Evolutionary conservation across 2,888 invertebrate species (phyloP).

Genomic region (Trachelus iudaicus): DNA sequence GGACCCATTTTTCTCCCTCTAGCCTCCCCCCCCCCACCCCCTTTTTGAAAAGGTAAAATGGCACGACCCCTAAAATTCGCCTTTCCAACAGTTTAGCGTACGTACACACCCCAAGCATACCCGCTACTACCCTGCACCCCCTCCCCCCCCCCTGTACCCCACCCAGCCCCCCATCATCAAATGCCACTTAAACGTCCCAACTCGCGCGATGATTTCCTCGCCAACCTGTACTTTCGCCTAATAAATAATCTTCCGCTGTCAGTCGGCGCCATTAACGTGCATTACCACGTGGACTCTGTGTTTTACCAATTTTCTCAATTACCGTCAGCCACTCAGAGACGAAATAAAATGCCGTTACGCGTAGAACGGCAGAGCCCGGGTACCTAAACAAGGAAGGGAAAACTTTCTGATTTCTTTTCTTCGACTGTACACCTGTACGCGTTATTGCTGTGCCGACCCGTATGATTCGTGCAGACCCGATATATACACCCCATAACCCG

Average conservation of each 20-base stretch:
- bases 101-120: not conserved
- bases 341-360: not conserved
- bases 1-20: not conserved
- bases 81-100: not conserved
- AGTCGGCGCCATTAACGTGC: constrained; percentile 31
- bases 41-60: not conserved
- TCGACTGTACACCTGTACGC: not conserved
- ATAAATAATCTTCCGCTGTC: constrained; percentile 48
- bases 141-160: not conserved
- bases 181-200: not conserved
- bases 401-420: not conserved
- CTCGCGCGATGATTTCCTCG: not conserved
- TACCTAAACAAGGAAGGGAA: not conserved
- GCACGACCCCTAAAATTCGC: constrained; percentile 1
- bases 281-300: constrained; percentile 31
- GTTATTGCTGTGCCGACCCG: not conserved
- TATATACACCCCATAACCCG: not conserved
- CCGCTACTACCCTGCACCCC: not conserved
- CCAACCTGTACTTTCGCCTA: constrained; percentile 50
- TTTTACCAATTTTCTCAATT: constrained; percentile 47
- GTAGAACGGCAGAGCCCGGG: not conserved
- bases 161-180: not conserved
- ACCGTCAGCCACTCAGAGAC: not conserved
- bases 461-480: not conserved
- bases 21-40: not conserved